phyloP scores from a whole-genome alignment of 2,888 invertebrate genomes.

The Dichetophora obliterata region DNA sequence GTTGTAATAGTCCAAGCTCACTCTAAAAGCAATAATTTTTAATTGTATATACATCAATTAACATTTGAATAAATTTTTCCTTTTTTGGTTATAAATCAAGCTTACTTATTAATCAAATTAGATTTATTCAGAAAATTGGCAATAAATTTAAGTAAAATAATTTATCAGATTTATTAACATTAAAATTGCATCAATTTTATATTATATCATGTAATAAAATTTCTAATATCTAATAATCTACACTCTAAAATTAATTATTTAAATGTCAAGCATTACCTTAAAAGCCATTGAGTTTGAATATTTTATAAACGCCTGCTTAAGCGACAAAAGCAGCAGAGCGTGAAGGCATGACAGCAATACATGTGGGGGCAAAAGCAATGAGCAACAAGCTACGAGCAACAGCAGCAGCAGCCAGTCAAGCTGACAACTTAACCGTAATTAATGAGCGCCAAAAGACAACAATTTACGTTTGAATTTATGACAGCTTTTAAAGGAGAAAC shows the following conservation, averaged over 20 bases:
- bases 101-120: too few relatives aligned
- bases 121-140: too few relatives aligned
- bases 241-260: neutral
- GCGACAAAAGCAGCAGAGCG: neutral
- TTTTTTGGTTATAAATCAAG: too few relatives aligned
- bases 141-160: too few relatives aligned
- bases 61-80: too few relatives aligned
- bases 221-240: too few relatives aligned
- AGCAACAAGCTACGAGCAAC: slow-evolving; percentile 24
- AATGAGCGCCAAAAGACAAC: slow-evolving; percentile 46
- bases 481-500: slow-evolving; percentile 36
- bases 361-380: slow-evolving; percentile 16
- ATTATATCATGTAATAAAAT: too few relatives aligned
- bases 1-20: too few relatives aligned
- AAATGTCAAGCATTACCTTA: neutral
- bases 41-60: too few relatives aligned
- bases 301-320: slow-evolving; percentile 10
- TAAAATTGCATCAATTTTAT: neutral
- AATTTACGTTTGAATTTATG: slow-evolving; percentile 45
- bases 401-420: slow-evolving; percentile 36
- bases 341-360: slow-evolving; percentile 18
- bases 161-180: neutral
- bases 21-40: too few relatives aligned
- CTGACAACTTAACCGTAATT: slow-evolving; percentile 49
- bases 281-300: neutral